These are phyloP conservation scores for Ochlodes sylvanus DNA, from an alignment of 2,888 invertebrate species.

Conservation along the genomic window DNA sequence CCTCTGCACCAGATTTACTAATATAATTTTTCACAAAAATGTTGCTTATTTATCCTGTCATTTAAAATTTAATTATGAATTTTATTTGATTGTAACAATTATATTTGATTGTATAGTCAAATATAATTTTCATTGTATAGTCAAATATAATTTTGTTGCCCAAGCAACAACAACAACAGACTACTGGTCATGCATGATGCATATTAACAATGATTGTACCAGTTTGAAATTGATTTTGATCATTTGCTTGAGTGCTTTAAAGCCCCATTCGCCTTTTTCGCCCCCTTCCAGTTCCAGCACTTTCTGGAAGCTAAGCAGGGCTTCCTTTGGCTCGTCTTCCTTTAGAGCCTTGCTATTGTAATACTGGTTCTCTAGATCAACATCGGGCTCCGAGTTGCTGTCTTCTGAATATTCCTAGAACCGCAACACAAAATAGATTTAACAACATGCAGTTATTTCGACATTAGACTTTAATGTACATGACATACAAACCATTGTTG, in stretches of 20 bases:
- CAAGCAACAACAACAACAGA: too few species aligned
- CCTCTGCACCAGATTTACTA: too few species aligned
- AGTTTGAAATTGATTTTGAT: constrained; percentile 99
- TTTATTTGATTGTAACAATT: too few species aligned
- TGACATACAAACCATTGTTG: neutral
- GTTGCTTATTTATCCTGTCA: too few species aligned
- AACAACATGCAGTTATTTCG: too few species aligned
- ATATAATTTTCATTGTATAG: too few species aligned
- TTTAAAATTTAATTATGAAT: too few species aligned
- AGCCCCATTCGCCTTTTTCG: constrained; percentile 99
- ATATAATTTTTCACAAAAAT: too few species aligned
- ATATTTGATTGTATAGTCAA: too few species aligned
- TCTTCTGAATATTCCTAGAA: constrained; percentile 99
- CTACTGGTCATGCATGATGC: too few species aligned
- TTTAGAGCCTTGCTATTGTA: constrained; percentile 99
- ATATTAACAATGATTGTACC: constrained; percentile 74
- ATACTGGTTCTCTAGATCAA: constrained; percentile 99
- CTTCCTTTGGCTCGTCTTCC: constrained; percentile 97
- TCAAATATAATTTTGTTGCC: too few species aligned
- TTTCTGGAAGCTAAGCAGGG: constrained; percentile 96
- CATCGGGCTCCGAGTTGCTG: constrained; percentile 99
- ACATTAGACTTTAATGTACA: neutral
- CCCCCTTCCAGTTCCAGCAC: constrained; percentile 98
- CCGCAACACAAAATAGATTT: neutral
- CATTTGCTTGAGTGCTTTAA: constrained; percentile 99